Conservation (phyloP, 2,113 vertebrate genomes). For the Poeciliopsis retropinna region DNA sequence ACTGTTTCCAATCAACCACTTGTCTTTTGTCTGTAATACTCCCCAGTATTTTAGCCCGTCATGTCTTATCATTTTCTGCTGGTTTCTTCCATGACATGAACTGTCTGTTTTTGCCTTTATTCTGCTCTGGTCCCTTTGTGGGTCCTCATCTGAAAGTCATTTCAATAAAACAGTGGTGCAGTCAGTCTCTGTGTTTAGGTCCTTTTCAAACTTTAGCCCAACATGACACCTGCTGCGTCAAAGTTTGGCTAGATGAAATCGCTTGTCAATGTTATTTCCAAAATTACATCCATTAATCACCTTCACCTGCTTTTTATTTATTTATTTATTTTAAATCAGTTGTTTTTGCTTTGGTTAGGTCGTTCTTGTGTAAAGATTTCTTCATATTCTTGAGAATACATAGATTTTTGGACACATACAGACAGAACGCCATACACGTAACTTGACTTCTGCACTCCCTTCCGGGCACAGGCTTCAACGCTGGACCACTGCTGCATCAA, state of each 20-base stretch:
- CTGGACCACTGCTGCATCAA: conserved; percentile 7
- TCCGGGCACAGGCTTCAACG: neutral
- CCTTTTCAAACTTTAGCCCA: too few species aligned
- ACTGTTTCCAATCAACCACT: too few species aligned
- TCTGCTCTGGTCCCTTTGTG: too few species aligned
- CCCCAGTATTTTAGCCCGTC: too few species aligned
- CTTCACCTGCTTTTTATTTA: neutral
- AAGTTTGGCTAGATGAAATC: neutral
- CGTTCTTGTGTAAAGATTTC: neutral
- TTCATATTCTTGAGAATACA: neutral
- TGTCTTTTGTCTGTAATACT: too few species aligned
- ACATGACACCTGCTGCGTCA: neutral
- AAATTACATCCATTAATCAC: neutral
- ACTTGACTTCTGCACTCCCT: neutral
- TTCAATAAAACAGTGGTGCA: too few species aligned
- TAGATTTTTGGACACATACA: neutral
- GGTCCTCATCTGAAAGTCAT: too few species aligned
- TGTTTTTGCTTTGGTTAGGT: too few species aligned
- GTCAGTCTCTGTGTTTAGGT: too few species aligned
- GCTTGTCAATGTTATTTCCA: neutral
- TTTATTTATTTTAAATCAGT: neutral
- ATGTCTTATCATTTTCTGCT: too few species aligned
- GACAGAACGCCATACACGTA: neutral
- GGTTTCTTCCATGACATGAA: too few species aligned
- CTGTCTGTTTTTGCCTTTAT: too few species aligned